Evolutionary conservation across 2,888 invertebrate species (phyloP).

Genomic region (Linnaemya tessellans): DNA sequence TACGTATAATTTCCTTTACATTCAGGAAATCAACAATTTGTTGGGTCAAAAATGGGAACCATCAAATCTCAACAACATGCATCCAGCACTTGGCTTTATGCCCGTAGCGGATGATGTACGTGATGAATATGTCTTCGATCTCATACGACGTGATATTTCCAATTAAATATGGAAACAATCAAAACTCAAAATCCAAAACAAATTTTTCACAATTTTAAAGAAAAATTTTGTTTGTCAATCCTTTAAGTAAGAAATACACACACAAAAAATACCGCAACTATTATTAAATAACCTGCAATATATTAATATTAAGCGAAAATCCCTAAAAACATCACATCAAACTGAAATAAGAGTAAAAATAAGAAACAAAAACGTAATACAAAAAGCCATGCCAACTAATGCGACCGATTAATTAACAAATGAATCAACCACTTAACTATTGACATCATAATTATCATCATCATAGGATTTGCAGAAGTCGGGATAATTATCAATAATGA

Average conservation of each 20-base stretch:
- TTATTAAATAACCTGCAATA: conserved; percentile 56
- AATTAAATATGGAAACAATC: conserved; percentile 73
- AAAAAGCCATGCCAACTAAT: conserved; percentile 59
- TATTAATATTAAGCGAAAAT: conserved; percentile 66
- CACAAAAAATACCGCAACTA: conserved; percentile 48
- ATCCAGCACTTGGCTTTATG: conserved; percentile 79
- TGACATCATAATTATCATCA: conserved; percentile 8
- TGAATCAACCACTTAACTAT: too few species aligned
- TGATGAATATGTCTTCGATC: conserved; percentile 82
- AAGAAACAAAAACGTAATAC: conserved; percentile 19
- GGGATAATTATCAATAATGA: conserved; percentile 20
- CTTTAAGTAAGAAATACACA: conserved; percentile 57
- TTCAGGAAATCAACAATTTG: conserved; percentile 81
- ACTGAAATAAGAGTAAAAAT: neutral
- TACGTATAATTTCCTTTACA: neutral
- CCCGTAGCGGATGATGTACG: conserved; percentile 81
- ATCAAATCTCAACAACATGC: conserved; percentile 77
- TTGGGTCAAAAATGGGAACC: conserved; percentile 82
- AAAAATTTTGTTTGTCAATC: conserved; percentile 49
- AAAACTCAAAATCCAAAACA: conserved; percentile 62
- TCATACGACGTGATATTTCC: conserved; percentile 81
- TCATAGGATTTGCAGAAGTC: conserved; percentile 27
- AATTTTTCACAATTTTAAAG: conserved; percentile 49
- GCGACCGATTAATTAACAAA: conserved; percentile 25
- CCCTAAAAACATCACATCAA: conserved; percentile 50